Conservation (phyloP, 2,797 vertebrate species). For the Arctocebus calabarensis region DNA sequence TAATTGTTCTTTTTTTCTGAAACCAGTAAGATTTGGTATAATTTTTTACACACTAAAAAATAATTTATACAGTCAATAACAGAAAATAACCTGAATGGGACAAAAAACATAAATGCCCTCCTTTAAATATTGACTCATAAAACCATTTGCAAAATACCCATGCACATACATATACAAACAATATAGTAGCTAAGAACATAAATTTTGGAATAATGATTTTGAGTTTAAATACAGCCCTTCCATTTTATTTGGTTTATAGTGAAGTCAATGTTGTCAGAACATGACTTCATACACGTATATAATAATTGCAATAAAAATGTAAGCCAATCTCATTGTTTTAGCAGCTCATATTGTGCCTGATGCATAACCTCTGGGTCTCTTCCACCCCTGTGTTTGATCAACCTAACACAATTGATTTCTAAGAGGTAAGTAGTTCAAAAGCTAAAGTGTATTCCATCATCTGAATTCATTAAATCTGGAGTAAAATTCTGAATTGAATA, state of each 20-base stretch:
- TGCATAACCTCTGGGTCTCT: not conserved
- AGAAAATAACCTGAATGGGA: not conserved
- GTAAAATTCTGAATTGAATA: not conserved
- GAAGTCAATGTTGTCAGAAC: not conserved
- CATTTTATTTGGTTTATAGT: not conserved
- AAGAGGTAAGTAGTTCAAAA: slow-evolving; percentile 7
- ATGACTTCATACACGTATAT: not conserved
- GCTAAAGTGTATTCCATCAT: not conserved
- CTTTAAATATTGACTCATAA: not conserved
- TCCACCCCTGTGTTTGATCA: not conserved
- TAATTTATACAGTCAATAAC: not conserved
- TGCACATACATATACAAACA: not conserved
- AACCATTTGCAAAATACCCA: not conserved
- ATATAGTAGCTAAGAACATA: not conserved
- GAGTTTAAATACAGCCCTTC: not conserved
- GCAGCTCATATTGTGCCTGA: not conserved
- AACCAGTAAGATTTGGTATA: not conserved
- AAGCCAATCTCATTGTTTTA: not conserved
- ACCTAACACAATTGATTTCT: not conserved
- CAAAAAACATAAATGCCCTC: not conserved
- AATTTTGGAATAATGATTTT: not conserved
- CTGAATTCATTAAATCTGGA: slow-evolving; percentile 7
- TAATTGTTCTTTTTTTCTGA: not conserved
- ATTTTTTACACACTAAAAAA: not conserved
- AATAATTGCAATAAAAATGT: not conserved